Conservation (phyloP, 2,113 vertebrate genomes). For the Tachysurus fulvidraco region DNA sequence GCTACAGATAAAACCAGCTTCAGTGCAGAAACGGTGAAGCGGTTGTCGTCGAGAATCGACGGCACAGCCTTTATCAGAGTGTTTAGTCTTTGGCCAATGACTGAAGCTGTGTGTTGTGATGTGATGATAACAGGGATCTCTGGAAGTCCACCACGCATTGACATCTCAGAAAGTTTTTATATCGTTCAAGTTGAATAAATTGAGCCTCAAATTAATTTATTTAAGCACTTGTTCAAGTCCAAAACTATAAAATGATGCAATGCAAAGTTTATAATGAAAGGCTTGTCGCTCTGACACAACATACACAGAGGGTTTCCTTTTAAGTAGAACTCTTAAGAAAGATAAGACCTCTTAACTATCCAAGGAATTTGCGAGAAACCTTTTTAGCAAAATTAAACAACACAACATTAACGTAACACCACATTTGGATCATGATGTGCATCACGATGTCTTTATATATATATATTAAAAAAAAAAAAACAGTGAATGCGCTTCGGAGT, state of each 20-base stretch:
- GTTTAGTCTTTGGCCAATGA: background rate
- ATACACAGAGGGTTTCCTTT: background rate
- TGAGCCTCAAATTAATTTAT: background rate
- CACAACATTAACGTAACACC: background rate
- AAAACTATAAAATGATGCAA: background rate
- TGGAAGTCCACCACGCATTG: background rate
- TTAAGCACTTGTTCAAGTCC: background rate
- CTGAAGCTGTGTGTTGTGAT: too few relatives aligned
- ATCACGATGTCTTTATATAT: background rate
- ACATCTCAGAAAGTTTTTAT: background rate
- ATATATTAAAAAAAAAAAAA: too few relatives aligned
- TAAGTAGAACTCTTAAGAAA: background rate
- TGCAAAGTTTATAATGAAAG: background rate
- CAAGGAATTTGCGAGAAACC: background rate
- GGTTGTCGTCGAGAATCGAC: background rate
- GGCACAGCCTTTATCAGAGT: background rate
- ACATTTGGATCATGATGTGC: background rate
- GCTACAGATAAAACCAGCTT: conserved; percentile 12
- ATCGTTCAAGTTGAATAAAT: background rate
- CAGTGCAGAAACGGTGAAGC: background rate
- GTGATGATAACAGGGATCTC: too few relatives aligned
- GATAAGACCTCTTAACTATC: background rate
- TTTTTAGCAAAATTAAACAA: background rate
- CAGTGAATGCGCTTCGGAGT: background rate
- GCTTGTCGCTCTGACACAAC: background rate